Percentiles rank a stretch among this genome's conserved stretches.
These are phyloP conservation scores for Cecropterus lyciades DNA, from an alignment of 1,140 invertebrate genomes.

Conservation along the genomic window DNA sequence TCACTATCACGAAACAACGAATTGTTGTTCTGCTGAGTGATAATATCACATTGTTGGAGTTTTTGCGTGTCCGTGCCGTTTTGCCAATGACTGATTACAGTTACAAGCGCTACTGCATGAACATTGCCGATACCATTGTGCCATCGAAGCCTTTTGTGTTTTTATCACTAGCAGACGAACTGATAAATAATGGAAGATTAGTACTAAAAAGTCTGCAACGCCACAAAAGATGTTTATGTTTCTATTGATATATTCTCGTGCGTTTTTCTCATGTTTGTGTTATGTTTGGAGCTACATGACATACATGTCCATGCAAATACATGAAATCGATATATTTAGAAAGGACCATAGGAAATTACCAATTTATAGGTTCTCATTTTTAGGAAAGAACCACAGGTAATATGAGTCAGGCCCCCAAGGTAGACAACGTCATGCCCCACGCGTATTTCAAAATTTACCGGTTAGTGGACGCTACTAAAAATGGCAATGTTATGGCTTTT, in stretches of 20 bases:
- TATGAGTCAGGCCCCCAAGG: slow-evolving; percentile 59
- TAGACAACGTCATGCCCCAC: slow-evolving; percentile 61
- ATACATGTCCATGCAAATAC: not conserved
- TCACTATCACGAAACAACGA: slow-evolving; percentile 19
- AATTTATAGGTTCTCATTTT: slow-evolving; percentile 33
- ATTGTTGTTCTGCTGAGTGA: slow-evolving; percentile 17
- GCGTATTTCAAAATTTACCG: slow-evolving; percentile 25
- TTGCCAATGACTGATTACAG: slow-evolving; percentile 26
- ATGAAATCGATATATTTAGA: too few relatives aligned
- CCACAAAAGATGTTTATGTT: too few relatives aligned
- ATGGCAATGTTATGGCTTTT: slow-evolving; percentile 18
- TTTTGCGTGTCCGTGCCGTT: slow-evolving; percentile 22
- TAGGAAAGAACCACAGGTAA: slow-evolving; percentile 51
- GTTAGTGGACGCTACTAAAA: slow-evolving; percentile 33
- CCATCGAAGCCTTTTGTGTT: not conserved
- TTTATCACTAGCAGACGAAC: not conserved
- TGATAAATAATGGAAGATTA: slow-evolving; percentile 11
- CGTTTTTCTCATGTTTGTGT: not conserved
- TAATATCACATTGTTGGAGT: slow-evolving; percentile 18
- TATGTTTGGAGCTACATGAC: not conserved
- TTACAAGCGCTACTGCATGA: slow-evolving; percentile 2
- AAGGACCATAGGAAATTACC: not conserved
- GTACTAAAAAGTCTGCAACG: too few relatives aligned
- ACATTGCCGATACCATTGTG: slow-evolving; percentile 1
- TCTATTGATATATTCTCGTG: not conserved